Evolutionary conservation across 2,888 invertebrate genomes (phyloP).

Genomic region (Eristalis tenax): DNA sequence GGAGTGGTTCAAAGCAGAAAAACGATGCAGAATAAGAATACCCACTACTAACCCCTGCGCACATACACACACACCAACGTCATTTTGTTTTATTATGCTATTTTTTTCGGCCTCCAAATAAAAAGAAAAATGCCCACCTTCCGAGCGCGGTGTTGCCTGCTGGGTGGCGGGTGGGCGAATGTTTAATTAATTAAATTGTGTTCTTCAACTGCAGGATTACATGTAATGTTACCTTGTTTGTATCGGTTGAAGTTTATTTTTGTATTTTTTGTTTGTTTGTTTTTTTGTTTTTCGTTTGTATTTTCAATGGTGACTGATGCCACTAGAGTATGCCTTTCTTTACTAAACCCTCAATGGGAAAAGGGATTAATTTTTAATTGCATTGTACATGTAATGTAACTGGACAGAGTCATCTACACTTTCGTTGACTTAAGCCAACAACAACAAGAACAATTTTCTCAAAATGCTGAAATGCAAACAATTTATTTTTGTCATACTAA

Average conservation of each 20-base stretch:
- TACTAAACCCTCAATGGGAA: not conserved
- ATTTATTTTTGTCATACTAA: conserved; percentile 1
- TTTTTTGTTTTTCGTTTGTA: not conserved
- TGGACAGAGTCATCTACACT: not conserved
- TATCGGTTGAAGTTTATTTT: conserved; percentile 1
- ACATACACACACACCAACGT: not conserved
- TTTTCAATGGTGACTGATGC: not conserved
- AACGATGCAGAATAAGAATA: not conserved
- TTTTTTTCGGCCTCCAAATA: not conserved
- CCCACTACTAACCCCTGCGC: not conserved
- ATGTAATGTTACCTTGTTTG: not conserved
- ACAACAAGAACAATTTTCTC: not conserved
- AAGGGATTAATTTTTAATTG: not conserved
- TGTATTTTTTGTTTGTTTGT: not conserved
- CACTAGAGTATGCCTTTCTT: not conserved
- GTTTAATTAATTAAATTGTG: conserved; percentile 1
- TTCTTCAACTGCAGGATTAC: conserved; percentile 1
- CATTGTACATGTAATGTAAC: not conserved
- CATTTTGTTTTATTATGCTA: not conserved
- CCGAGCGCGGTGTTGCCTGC: not conserved
- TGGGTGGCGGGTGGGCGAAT: not conserved
- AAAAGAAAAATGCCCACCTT: not conserved
- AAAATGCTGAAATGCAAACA: not conserved
- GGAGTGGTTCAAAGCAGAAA: not conserved
- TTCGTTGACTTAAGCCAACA: not conserved